Base-by-base conservation (phyloP, 1,140 invertebrate species). In the Lepidurus apus region DNA sequence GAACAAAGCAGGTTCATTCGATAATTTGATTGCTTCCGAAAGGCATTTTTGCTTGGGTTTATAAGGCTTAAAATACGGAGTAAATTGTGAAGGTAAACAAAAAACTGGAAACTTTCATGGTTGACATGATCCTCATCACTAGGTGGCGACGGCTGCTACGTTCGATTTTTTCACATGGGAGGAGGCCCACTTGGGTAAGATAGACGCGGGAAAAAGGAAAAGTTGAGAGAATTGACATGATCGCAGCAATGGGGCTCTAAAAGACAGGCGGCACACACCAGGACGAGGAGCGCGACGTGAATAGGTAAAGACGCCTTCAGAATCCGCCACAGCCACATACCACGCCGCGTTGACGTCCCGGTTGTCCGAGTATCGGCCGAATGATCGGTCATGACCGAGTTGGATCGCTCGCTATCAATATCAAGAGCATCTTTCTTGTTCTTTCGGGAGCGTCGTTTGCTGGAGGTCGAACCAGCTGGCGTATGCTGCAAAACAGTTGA, bases 171-270 rank as follows among this genome's bases (percentile, higher is more conserved):
- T 93, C 88, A 94, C 78, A 93, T 89, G 0, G 94, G 94, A 44
- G 94, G 94, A 24, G 93, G 93, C 80, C 94, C 94, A 74, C 91
- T 89, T 8, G 94, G 89, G 82, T 95, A 95, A 74, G 92, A 90
- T 78, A 96, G 85, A 82, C 95, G 93, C 2, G 94, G 94, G 5
- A 91, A 91, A 26, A 96, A 87, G 1, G 92, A 94, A 81, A 93
- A 87, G 42, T 90, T 91, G 80, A 95, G 88, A 77, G 92, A 94
- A 86, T 95, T 94, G 78, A 94, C 88, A 13, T 91, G 89, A 84
- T 96, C 93, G 85, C 94, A 95, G 84, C 94, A 95, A 47, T 92
- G 88, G 5, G 92, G 90, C 82, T 95, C 93, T 80, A 95, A 87
- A 13, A 95, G 87, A 85, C 92, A 95, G 5, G 92, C 92, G 42